phyloP scores from a whole-genome alignment of 2,113 vertebrate species.

The Chionomys nivalis region DNA sequence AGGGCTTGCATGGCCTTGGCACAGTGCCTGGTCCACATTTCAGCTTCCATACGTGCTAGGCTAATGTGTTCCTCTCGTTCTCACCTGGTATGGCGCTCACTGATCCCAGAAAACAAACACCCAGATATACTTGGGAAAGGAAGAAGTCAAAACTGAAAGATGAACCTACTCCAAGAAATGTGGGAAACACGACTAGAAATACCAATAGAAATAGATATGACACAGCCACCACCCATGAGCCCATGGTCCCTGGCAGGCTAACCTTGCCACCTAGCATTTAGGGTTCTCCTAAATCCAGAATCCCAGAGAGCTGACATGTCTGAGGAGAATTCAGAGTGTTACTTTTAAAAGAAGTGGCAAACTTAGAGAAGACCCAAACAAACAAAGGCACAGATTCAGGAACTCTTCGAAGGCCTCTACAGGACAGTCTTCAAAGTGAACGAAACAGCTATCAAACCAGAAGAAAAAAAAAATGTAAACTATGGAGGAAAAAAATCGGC shows the following conservation, averaged over 20 bases:
- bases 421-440: neutral
- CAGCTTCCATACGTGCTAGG: neutral
- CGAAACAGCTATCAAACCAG: neutral
- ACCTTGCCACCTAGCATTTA: too few relatives aligned
- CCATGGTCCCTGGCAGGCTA: neutral
- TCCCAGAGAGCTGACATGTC: too few relatives aligned
- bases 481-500: neutral
- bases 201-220: too few relatives aligned
- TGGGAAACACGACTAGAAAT: neutral
- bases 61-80: neutral
- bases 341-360: too few relatives aligned
- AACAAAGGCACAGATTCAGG: neutral
- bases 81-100: neutral
- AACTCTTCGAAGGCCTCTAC: neutral
- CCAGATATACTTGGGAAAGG: neutral
- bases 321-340: neutral
- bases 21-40: neutral
- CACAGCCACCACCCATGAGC: neutral
- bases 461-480: neutral
- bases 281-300: neutral
- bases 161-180: too few relatives aligned
- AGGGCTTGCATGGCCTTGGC: neutral
- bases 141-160: neutral
- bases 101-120: neutral
- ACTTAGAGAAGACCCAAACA: neutral